phyloP scores from a whole-genome alignment of 2,113 vertebrate species.

The Zapornia atra region DNA sequence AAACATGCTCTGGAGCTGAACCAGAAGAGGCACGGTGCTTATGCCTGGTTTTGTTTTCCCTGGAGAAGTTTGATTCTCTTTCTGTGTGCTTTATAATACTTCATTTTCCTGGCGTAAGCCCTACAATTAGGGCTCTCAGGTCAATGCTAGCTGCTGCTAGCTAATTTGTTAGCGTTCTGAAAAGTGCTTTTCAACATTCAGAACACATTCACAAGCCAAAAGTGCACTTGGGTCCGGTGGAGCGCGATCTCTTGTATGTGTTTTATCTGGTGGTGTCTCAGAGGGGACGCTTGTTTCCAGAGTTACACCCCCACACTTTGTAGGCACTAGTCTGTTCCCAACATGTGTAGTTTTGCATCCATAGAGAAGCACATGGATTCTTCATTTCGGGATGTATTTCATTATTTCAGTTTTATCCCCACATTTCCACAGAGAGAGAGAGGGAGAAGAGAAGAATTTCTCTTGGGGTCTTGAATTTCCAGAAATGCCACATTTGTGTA shows the following conservation, averaged over 20 bases:
- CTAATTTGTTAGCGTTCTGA: not conserved
- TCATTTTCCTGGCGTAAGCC: not conserved
- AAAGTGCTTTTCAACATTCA: not conserved
- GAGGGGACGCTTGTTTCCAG: not conserved
- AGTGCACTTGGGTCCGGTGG: not conserved
- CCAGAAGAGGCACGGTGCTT: not conserved
- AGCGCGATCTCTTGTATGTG: accelerated
- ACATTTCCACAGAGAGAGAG: not conserved
- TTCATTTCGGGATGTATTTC: not conserved
- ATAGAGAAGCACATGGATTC: not conserved
- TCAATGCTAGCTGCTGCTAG: not conserved
- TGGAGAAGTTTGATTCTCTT: not conserved
- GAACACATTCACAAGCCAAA: not conserved
- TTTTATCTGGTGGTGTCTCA: not conserved
- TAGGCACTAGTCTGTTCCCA: not conserved
- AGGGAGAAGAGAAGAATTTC: not conserved
- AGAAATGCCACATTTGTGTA: not conserved
- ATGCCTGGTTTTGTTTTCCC: not conserved
- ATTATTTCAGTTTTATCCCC: not conserved
- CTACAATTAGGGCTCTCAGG: not conserved
- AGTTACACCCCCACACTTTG: not conserved
- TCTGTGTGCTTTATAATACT: not conserved
- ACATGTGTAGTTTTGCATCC: not conserved
- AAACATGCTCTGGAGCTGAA: not conserved
- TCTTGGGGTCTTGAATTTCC: not conserved